Base-by-base conservation (phyloP, 2,113 vertebrate genomes). In the Donacobius atricapilla region DNA sequence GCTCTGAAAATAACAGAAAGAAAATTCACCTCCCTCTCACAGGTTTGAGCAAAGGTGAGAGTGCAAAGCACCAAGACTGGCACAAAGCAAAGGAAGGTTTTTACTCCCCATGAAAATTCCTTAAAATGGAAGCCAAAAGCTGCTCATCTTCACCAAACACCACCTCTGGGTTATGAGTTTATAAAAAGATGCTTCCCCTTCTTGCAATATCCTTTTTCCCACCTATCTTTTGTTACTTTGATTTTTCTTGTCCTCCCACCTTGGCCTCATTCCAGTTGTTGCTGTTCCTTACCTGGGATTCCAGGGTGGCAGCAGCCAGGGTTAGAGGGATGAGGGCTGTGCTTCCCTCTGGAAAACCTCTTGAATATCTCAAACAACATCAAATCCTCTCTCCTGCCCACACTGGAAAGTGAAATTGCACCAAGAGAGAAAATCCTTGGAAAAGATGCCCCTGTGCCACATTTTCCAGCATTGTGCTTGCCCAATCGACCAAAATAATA, bases 361-460 rank as follows among this genome's bases (percentile, higher is more conserved):
- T 53, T 35, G 39, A 20, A 22, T 3, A 5, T 3, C 2, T 13
- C 73, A 60, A 20, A 35, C 0, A 6, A 2, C 3, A 14, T 4
- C 53, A 68, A 48, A 76, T 7, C 33, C 33, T 66, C 77, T 7
- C 40, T 54, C 13, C 51, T 45, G 33, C 33, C 50, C 50, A 16
- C 21, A 0, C 16, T 13, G 27, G n/a, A 9, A 28, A 25, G 12
- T 0, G 6, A 61, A 75, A 77, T 2, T 56, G 2, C 25, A 6
- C 15, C 9, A 15, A 69, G 35, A 31, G 2, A 3, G 30, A 54
- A 57, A 82, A 85, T 35, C 23, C 6, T 28, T 5, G 28, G n/a
- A 16, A 25, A 20, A 54, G 1, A 18, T 42, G 15, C 31, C 28
- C n/a, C 54, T 42, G 45, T 23, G 42, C 40, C 6, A 3, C 33